Evolutionary conservation across 1,140 invertebrate species (phyloP).

Genomic region (Samia ricini): DNA sequence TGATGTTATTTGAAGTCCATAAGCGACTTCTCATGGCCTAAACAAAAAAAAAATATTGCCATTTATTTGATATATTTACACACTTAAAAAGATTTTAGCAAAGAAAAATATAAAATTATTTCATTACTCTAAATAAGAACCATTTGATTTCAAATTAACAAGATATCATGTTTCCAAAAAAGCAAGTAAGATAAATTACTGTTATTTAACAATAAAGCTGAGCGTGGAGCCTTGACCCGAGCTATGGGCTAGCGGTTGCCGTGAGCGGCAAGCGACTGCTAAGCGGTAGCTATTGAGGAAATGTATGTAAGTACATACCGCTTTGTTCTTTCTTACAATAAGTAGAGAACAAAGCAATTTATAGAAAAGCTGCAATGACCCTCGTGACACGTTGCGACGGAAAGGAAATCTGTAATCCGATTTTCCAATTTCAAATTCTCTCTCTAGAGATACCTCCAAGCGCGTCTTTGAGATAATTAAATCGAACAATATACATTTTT

Average conservation of each 20-base stretch:
- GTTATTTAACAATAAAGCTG: constrained; percentile 35
- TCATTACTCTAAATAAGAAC: constrained; percentile 11
- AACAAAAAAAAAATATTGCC: no score
- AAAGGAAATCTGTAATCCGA: background rate
- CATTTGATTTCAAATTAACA: constrained; percentile 30
- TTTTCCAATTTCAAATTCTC: constrained; percentile 2
- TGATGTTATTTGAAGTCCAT: no score
- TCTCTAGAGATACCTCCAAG: constrained; percentile 1
- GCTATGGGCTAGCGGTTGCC: constrained; percentile 21
- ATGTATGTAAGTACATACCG: constrained; percentile 15
- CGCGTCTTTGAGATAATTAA: background rate
- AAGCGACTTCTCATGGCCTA: no score
- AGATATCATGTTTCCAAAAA: constrained; percentile 31
- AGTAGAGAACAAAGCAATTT: constrained; percentile 1
- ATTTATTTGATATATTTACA: no score
- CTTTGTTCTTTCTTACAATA: constrained; percentile 21
- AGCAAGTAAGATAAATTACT: constrained; percentile 36
- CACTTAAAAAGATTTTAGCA: no score
- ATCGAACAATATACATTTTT: background rate
- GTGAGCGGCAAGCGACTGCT: constrained; percentile 7
- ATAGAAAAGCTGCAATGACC: background rate
- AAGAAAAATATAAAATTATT: no score
- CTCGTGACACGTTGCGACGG: background rate
- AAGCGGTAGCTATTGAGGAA: constrained; percentile 15
- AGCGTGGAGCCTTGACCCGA: constrained; percentile 33